phyloP scores from a whole-genome alignment of 2,113 vertebrate species.

The Morone saxatilis region DNA sequence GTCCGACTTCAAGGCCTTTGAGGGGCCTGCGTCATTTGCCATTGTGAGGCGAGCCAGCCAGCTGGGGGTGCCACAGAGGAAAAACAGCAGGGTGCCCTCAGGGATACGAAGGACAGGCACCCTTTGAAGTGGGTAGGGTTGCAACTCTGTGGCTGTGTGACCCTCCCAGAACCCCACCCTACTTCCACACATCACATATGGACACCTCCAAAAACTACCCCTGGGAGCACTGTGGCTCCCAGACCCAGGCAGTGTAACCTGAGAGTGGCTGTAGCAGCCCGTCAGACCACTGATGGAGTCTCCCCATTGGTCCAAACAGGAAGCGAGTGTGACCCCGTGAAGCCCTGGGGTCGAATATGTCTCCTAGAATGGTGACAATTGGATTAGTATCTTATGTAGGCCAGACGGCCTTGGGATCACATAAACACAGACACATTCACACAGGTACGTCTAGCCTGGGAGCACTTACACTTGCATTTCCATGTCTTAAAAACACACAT shows the following conservation, averaged over 20 bases:
- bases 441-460: constrained; percentile 46
- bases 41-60: constrained; percentile 43
- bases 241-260: constrained; percentile 61
- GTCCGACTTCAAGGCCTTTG: constrained; percentile 75
- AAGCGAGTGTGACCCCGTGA: constrained; percentile 64
- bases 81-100: constrained; percentile 62
- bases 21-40: constrained; percentile 39
- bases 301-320: constrained; percentile 73
- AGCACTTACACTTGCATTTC: constrained; percentile 15
- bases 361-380: constrained; percentile 76
- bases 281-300: constrained; percentile 58
- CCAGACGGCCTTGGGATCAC: constrained; percentile 55
- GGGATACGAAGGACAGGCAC: constrained; percentile 59
- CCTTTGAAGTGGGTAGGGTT: constrained; percentile 73
- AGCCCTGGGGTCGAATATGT: constrained; percentile 61
- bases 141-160: constrained; percentile 42
- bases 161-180: constrained; percentile 55
- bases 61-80: constrained; percentile 13
- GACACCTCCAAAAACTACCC: constrained; percentile 53
- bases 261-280: constrained; percentile 72
- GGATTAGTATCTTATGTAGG: constrained; percentile 73
- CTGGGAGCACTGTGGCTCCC: constrained; percentile 42
- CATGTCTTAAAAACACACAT: neutral
- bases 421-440: constrained; percentile 47
- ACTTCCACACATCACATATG: constrained; percentile 70